A percentile compares a stretch with the other conserved stretches of the same genome.
These are phyloP conservation scores for Aproaerema taeniolella DNA, from an alignment of 2,888 invertebrate species.

Conservation along the genomic window DNA sequence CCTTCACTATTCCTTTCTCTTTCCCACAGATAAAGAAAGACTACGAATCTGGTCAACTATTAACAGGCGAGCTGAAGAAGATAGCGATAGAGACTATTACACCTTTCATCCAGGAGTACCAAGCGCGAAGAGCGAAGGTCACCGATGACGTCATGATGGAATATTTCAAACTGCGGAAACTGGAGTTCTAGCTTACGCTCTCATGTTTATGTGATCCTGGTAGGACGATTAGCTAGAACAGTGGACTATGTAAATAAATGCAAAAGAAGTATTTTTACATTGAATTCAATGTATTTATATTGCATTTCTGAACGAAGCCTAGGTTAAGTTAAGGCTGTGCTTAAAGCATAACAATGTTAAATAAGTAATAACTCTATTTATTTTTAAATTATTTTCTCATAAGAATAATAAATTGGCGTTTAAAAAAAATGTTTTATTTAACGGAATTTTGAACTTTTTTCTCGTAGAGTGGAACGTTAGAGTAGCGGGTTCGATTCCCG, in stretches of 20 bases:
- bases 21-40: constrained; percentile 81
- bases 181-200: constrained; percentile 73
- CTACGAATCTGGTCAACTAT: constrained; percentile 90
- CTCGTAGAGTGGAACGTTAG: too few relatives aligned
- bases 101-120: constrained; percentile 89
- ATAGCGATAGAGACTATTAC: constrained; percentile 84
- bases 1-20: too few relatives aligned
- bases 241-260: too few relatives aligned
- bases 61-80: constrained; percentile 97
- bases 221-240: too few relatives aligned
- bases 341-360: constrained; percentile 42
- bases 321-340: constrained; percentile 39
- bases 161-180: constrained; percentile 90
- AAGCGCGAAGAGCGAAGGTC: constrained; percentile 85
- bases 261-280: too few relatives aligned
- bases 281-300: too few relatives aligned
- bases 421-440: not conserved
- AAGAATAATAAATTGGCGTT: constrained; percentile 20
- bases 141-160: constrained; percentile 90
- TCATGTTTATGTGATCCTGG: not conserved
- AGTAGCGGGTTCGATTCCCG: too few relatives aligned
- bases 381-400: constrained; percentile 16
- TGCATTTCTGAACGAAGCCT: too few relatives aligned
- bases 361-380: constrained; percentile 29
- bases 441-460: not conserved